Conservation (phyloP, 2,888 invertebrate species). For the Drosophila borborema region DNA sequence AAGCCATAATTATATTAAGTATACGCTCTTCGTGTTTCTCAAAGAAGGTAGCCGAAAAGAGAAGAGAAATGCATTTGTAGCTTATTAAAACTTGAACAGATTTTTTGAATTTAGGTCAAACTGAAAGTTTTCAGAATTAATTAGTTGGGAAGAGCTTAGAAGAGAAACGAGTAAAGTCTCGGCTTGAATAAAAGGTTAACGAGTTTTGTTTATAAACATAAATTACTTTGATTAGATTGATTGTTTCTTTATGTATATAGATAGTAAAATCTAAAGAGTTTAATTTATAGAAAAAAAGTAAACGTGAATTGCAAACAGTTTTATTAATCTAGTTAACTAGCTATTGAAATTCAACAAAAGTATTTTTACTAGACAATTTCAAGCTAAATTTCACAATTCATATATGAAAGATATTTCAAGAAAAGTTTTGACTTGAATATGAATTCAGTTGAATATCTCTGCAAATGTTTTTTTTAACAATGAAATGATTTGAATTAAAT, state of each 20-base stretch:
- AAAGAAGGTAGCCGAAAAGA: neutral
- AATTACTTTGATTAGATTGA: neutral
- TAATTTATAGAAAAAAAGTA: neutral
- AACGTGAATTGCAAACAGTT: neutral
- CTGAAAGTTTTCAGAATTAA: neutral
- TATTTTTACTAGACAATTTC: neutral
- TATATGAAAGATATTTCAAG: neutral
- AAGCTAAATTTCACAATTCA: neutral
- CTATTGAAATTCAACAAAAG: neutral
- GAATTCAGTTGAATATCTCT: neutral
- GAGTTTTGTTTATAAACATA: neutral
- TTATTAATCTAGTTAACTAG: neutral
- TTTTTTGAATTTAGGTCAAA: conserved; percentile 12
- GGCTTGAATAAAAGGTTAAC: neutral
- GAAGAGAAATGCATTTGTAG: neutral
- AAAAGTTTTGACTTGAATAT: neutral
- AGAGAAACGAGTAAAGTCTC: neutral
- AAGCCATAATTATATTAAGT: conserved; percentile 4
- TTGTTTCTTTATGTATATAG: neutral
- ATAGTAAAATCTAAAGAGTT: neutral
- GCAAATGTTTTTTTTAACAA: neutral
- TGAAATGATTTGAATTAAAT: neutral
- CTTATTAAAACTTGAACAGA: neutral
- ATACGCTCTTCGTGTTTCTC: neutral
- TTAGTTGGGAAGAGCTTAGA: neutral